These are phyloP conservation scores for Urophycis tenuis DNA, from an alignment of 2,797 vertebrate genomes.

Conservation along the genomic window DNA sequence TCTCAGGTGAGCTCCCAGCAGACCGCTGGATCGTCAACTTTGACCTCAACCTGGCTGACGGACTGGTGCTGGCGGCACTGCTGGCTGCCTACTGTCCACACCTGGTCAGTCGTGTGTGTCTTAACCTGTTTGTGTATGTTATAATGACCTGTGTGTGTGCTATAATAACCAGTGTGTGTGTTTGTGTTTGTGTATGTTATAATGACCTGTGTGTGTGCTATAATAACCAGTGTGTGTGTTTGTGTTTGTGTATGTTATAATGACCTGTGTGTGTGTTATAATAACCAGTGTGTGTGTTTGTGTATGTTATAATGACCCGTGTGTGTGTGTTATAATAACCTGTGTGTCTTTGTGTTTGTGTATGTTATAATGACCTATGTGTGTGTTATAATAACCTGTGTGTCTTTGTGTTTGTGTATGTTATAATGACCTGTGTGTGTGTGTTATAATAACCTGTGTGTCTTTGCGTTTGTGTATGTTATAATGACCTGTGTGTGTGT, in stretches of 20 bases:
- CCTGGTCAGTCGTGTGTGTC: conserved; percentile 72
- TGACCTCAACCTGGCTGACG: conserved; percentile 78
- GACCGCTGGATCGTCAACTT: conserved; percentile 86
- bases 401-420: neutral
- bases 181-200: neutral
- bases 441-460: conserved; percentile 9
- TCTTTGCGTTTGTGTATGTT: no score
- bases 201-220: neutral
- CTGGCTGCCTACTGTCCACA: conserved; percentile 80
- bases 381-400: neutral
- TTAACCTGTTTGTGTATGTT: no score
- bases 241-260: neutral
- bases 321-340: conserved; percentile 34
- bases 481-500: no score
- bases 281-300: neutral
- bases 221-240: no score
- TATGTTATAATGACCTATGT: conserved; percentile 37
- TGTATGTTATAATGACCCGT: no score
- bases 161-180: no score
- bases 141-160: conserved; percentile 20
- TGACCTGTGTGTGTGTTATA: neutral
- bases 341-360: no score
- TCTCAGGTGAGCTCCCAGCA: conserved; percentile 67
- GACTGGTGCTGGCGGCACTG: conserved; percentile 79
- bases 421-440: conserved; percentile 31